Percentiles rank a stretch among this genome's conserved stretches.
Evolutionary conservation across 1,140 invertebrate genomes (phyloP).

Genomic region (Stenopsyche tienmushanensis): DNA sequence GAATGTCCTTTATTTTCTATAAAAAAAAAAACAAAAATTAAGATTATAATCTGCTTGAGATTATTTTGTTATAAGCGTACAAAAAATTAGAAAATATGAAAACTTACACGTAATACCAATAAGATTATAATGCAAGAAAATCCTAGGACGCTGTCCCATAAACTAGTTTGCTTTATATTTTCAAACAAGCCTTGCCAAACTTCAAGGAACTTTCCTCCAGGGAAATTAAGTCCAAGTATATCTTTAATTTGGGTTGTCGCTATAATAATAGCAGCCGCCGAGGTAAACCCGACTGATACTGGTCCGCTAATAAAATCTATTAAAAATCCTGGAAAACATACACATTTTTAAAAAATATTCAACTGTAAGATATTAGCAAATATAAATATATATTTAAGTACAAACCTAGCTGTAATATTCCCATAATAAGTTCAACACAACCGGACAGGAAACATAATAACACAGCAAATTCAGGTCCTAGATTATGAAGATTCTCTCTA

Average conservation of each 20-base stretch:
- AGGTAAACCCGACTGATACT: constrained; percentile 89
- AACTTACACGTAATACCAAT: constrained; percentile 65
- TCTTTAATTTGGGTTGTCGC: constrained; percentile 83
- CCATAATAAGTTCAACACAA: constrained; percentile 77
- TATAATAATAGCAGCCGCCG: constrained; percentile 86
- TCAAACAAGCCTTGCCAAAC: constrained; percentile 63
- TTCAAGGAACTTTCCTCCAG: constrained; percentile 66
- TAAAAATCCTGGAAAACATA: constrained; percentile 72
- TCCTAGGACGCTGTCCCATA: constrained; percentile 68
- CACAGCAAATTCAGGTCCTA: constrained; percentile 74
- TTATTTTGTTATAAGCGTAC: background rate
- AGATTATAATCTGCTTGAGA: no score
- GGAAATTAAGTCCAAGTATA: constrained; percentile 69
- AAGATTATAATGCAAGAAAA: constrained; percentile 66
- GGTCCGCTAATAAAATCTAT: constrained; percentile 90
- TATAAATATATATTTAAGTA: constrained; percentile 1
- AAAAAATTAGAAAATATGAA: constrained; percentile 2
- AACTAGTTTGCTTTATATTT: constrained; percentile 65
- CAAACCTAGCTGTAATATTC: constrained; percentile 79
- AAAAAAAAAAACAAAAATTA: constrained; percentile 45
- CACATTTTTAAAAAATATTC: constrained; percentile 11
- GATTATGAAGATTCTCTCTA: constrained; percentile 62
- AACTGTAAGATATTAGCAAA: constrained; percentile 24
- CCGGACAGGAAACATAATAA: constrained; percentile 80
- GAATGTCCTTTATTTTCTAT: constrained; percentile 73